These are phyloP conservation scores for Pogona vitticeps DNA, from an alignment of 2,113 vertebrate genomes.

Conservation along the genomic window DNA sequence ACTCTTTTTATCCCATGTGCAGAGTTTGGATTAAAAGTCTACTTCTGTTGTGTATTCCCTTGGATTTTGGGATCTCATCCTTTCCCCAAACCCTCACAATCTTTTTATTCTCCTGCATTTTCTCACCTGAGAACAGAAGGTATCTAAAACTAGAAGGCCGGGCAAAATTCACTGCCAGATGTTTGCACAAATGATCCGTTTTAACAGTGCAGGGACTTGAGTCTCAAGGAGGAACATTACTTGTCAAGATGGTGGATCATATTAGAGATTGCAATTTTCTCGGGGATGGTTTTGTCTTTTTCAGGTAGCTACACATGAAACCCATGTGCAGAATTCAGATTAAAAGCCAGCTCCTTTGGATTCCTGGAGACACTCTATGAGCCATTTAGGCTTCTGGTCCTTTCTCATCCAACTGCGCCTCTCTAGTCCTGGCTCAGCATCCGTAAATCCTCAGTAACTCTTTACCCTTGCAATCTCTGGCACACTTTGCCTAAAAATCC, in stretches of 20 bases:
- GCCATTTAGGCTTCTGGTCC: background rate
- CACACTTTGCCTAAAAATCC: background rate
- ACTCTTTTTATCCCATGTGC: background rate
- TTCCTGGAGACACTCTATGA: background rate
- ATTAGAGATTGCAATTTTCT: too few species aligned
- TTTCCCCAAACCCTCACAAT: too few species aligned
- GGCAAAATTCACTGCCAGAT: too few species aligned
- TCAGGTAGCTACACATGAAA: background rate
- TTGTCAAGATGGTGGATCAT: too few species aligned
- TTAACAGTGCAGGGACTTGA: too few species aligned
- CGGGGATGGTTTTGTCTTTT: background rate
- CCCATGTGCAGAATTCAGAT: background rate
- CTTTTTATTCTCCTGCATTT: too few species aligned
- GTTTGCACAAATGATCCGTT: too few species aligned
- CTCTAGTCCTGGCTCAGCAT: background rate
- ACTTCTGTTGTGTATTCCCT: background rate
- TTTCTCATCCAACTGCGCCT: background rate
- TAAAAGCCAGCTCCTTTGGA: background rate
- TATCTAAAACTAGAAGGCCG: too few species aligned
- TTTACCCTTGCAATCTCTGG: conserved; percentile 26
- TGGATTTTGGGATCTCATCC: background rate
- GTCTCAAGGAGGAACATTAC: too few species aligned
- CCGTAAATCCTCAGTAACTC: background rate
- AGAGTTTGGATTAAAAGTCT: background rate
- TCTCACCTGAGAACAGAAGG: too few species aligned